Evolutionary conservation across 2,797 vertebrate species (phyloP).

Genomic region (Novumbra hubbsi): DNA sequence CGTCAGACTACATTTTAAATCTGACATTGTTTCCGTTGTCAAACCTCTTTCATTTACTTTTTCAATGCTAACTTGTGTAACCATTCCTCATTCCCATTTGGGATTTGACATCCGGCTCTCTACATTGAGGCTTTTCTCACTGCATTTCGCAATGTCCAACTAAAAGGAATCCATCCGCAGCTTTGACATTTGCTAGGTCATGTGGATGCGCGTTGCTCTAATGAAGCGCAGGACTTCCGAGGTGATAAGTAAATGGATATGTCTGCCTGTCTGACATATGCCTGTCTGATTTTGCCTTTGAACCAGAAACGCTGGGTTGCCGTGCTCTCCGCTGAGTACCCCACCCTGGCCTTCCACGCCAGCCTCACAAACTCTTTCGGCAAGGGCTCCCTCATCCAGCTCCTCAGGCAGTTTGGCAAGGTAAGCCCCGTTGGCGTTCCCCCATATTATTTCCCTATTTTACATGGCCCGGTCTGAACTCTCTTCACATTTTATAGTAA

Average conservation of each 20-base stretch:
- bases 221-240: too few species aligned
- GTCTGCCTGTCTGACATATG: neutral
- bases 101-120: neutral
- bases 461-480: neutral
- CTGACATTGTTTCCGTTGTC: neutral
- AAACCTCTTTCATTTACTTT: neutral
- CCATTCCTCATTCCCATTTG: neutral
- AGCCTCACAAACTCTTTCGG: slow-evolving; percentile 98
- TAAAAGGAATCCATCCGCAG: neutral
- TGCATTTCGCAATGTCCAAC: neutral
- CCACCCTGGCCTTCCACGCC: slow-evolving; percentile 95
- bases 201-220: neutral
- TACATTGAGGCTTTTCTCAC: neutral
- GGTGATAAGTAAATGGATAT: neutral
- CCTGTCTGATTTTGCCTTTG: neutral
- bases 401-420: slow-evolving; percentile 97
- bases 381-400: slow-evolving; percentile 97
- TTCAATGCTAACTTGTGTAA: neutral
- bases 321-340: slow-evolving; percentile 90
- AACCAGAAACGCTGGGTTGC: slow-evolving; percentile 95
- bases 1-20: neutral
- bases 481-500: neutral
- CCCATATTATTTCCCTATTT: neutral
- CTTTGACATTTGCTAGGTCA: neutral
- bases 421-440: slow-evolving; percentile 60